Evolutionary conservation across 2,888 invertebrate species (phyloP).

Genomic region (Euzophera pinguis): DNA sequence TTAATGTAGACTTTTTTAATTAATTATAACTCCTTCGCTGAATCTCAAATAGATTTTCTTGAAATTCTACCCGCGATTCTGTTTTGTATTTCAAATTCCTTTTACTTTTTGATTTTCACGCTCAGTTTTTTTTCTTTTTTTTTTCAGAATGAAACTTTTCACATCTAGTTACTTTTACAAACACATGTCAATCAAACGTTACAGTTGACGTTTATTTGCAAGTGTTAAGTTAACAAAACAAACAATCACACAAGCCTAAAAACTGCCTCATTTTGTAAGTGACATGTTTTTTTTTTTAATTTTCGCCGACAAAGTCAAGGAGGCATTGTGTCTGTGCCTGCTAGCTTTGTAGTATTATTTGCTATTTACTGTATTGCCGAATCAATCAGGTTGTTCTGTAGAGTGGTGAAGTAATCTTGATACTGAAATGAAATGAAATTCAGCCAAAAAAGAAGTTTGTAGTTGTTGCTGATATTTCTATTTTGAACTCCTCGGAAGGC

Average conservation of each 20-base stretch:
- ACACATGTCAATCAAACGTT: not conserved
- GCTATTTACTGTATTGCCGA: conserved; percentile 13
- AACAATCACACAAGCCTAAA: not conserved
- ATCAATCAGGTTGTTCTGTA: conserved; percentile 5
- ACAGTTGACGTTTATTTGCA: not conserved
- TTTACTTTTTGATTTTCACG: too few relatives aligned
- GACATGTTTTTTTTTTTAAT: conserved; percentile 7
- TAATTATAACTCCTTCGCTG: too few relatives aligned
- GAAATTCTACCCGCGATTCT: too few relatives aligned
- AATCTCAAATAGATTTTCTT: too few relatives aligned
- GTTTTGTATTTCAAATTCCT: too few relatives aligned
- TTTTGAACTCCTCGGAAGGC: too few relatives aligned
- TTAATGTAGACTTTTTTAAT: too few relatives aligned
- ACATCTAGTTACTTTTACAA: not conserved
- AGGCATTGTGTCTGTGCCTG: conserved; percentile 3
- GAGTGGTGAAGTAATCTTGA: not conserved
- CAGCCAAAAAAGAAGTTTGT: too few relatives aligned
- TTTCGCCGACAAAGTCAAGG: not conserved
- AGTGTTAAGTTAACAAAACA: conserved; percentile 1
- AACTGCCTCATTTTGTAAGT: not conserved
- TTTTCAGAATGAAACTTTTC: too few relatives aligned
- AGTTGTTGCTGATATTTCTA: too few relatives aligned
- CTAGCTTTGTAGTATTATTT: conserved; percentile 8
- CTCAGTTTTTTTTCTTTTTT: too few relatives aligned
- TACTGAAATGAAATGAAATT: too few relatives aligned